These are phyloP conservation scores for Indri indri DNA, from an alignment of 2,113 vertebrate genomes.

Conservation along the genomic window DNA sequence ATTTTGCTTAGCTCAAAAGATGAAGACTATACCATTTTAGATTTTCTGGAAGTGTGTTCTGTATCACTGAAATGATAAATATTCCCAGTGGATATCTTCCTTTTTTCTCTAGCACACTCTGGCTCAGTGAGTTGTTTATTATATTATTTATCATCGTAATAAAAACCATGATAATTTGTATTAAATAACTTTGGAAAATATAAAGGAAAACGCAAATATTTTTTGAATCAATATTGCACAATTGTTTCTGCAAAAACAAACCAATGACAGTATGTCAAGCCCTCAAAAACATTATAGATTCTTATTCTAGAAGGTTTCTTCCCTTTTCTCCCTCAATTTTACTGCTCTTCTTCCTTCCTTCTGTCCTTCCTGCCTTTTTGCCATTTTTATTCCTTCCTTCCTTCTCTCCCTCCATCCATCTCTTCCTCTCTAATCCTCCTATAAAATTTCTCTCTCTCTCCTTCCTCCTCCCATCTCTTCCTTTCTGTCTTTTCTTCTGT, in stretches of 20 bases:
- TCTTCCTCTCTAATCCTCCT: neutral
- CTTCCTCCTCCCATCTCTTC: neutral
- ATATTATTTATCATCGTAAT: neutral
- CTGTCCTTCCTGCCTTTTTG: neutral
- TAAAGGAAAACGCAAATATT: neutral
- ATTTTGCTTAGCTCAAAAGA: neutral
- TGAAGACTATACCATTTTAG: neutral
- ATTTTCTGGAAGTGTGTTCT: neutral
- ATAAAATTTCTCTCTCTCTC: neutral
- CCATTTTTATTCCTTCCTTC: neutral
- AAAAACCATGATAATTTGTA: neutral
- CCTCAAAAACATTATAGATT: neutral
- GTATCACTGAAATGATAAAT: neutral
- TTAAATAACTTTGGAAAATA: neutral
- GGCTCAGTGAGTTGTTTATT: neutral
- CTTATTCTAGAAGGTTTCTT: neutral
- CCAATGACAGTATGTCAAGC: neutral
- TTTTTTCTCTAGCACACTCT: neutral
- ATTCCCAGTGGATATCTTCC: neutral
- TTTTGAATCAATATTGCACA: neutral
- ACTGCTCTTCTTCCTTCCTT: too few relatives aligned
- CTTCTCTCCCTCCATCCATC: neutral
- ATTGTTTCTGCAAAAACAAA: neutral
- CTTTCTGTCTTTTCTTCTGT: neutral
- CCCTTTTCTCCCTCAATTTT: neutral